Base-by-base conservation (phyloP, 2,113 vertebrate species). In the Nothoprocta pentlandii region DNA sequence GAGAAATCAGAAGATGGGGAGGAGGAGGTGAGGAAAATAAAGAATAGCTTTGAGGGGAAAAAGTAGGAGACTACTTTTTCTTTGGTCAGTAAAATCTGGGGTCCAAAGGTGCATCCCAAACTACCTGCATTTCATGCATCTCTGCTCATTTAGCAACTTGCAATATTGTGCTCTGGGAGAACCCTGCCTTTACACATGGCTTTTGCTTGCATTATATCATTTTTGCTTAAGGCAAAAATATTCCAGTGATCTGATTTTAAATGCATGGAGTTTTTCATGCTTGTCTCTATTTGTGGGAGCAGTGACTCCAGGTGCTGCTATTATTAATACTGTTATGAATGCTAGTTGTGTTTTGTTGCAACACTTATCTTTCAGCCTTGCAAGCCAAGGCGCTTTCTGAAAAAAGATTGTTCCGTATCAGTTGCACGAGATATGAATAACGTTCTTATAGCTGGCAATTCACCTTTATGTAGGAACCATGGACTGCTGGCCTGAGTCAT, bases 241-340 rank as follows among this genome's bases (percentile, higher is more conserved):
- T 90, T 66, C 84, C 61, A 81, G 71, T 59, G 81, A 88, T 95
- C 78, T 93, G 89, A 92, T 94, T 74, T 80, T 83, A 66, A 54
- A 69, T 34, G n/a, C 23, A 32, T 1, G 10, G 67, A 34, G 61
- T 91, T 89, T 89, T 86, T 91, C 80, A 28, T 53, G 56, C 80
- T 88, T 84, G 85, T 81, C 95, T 91, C 94, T 95, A 95, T 96
- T 93, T 93, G 63, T 76, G 85, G 89, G 89, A 96, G 92, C 68
- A 80, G 30, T 62, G 64, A 70, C 92, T 95, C 64, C 91, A 85
- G 87, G 82, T 89, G 64, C 47, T 93, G 84, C 94, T 97, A 90
- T 96, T 96, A 83, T 91, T 95, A 96, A 89, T 85, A 16, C 74
- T 77, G 71, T 66, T 80, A 53, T 10, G 76, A 97, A 53, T 71